phyloP scores from a whole-genome alignment of 2,888 invertebrate genomes.

The Limenitis camilla region DNA sequence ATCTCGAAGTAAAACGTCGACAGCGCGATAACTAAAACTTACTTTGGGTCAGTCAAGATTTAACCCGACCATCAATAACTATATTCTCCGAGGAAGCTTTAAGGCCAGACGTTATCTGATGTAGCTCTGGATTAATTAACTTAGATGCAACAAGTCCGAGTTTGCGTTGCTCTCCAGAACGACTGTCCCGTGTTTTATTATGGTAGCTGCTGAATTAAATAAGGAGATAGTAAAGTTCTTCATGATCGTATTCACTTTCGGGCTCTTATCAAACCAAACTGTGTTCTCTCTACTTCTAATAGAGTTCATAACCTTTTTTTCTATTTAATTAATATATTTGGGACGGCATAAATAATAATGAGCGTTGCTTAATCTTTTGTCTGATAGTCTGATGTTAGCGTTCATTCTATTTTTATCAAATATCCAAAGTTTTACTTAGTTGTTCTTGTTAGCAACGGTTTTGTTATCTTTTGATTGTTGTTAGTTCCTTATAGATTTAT shows the following conservation, averaged over 20 bases:
- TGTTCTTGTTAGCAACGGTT: too few relatives aligned
- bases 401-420: too few relatives aligned
- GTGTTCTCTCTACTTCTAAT: slow-evolving; percentile 25
- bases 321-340: slow-evolving; percentile 17
- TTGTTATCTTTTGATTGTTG: too few relatives aligned
- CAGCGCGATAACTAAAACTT: slow-evolving; percentile 16
- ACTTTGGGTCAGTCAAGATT: slow-evolving; percentile 22
- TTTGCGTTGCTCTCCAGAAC: slow-evolving; percentile 65
- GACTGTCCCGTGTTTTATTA: slow-evolving; percentile 65
- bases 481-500: too few relatives aligned
- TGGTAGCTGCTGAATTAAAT: slow-evolving; percentile 61
- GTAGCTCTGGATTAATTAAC: slow-evolving; percentile 66
- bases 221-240: slow-evolving; percentile 40
- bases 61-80: slow-evolving; percentile 29
- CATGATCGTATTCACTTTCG: slow-evolving; percentile 39
- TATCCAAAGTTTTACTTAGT: too few relatives aligned
- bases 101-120: slow-evolving; percentile 58
- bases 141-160: slow-evolving; percentile 72
- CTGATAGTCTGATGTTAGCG: background rate
- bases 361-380: slow-evolving; percentile 10
- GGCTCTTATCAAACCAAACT: slow-evolving; percentile 28
- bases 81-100: slow-evolving; percentile 40
- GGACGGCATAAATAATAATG: slow-evolving; percentile 17
- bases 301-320: slow-evolving; percentile 12
- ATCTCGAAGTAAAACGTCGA: slow-evolving; percentile 6